phyloP scores from a whole-genome alignment of 30 jellyfish, hydroid and myxozoan genomes.

The Aurelia aurita complex sp. Pacific region DNA sequence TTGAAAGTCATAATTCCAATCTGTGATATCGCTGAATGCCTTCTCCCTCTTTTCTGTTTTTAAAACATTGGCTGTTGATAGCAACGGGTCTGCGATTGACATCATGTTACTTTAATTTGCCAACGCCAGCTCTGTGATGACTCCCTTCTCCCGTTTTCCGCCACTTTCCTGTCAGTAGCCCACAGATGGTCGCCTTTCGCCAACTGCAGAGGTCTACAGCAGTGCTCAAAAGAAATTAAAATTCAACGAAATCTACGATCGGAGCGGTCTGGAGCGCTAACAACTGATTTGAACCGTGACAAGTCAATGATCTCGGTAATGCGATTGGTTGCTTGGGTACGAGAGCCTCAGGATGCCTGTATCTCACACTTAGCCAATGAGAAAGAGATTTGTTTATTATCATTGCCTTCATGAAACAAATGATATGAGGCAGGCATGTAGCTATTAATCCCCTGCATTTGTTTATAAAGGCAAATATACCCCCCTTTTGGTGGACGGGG shows the following conservation, averaged over 20 bases:
- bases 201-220: slow-evolving; percentile 24
- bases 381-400: background rate
- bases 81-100: slow-evolving; percentile 86
- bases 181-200: slow-evolving; percentile 61
- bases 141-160: background rate
- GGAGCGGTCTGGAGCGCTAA: background rate
- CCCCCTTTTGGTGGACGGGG: slow-evolving; percentile 27
- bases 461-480: slow-evolving; percentile 27
- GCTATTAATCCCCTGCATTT: slow-evolving; percentile 3
- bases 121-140: slow-evolving; percentile 36
- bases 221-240: slow-evolving; percentile 48
- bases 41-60: slow-evolving; percentile 67
- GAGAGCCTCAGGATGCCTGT: slow-evolving; percentile 22
- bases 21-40: slow-evolving; percentile 75
- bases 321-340: slow-evolving; percentile 17
- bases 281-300: slow-evolving; percentile 20
- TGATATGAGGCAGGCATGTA: slow-evolving; percentile 42
- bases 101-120: slow-evolving; percentile 54
- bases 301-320: background rate
- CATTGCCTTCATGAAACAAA: background rate
- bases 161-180: slow-evolving; percentile 8
- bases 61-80: slow-evolving; percentile 64
- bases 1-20: slow-evolving; percentile 91
- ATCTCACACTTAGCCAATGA: slow-evolving; percentile 43
- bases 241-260: slow-evolving; percentile 11